Conservation (phyloP, 2,888 invertebrate genomes). For the Nycteola revayana region DNA sequence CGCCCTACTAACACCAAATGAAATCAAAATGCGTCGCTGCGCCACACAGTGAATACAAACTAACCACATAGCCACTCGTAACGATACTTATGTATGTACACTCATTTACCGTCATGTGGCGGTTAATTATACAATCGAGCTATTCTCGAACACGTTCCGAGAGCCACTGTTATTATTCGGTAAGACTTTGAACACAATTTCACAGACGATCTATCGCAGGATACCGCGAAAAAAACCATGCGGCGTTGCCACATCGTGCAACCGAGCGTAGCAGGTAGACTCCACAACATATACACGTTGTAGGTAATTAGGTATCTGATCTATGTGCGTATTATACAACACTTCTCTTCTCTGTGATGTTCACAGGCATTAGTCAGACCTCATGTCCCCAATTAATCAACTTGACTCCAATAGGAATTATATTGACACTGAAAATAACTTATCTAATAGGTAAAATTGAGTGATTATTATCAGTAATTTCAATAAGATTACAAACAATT, state of each 20-base stretch:
- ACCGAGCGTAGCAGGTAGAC: constrained; percentile 72
- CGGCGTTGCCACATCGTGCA: constrained; percentile 79
- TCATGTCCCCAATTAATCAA: constrained; percentile 63
- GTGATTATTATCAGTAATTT: background rate
- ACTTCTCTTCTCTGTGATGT: constrained; percentile 58
- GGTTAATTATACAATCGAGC: constrained; percentile 51
- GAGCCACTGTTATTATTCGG: constrained; percentile 47
- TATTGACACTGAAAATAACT: constrained; percentile 22
- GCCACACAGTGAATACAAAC: constrained; percentile 51
- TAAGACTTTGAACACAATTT: constrained; percentile 54
- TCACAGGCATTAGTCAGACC: constrained; percentile 45
- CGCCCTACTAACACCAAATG: constrained; percentile 72
- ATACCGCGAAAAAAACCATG: constrained; percentile 71
- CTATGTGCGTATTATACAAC: constrained; percentile 62
- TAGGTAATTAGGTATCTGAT: constrained; percentile 38
- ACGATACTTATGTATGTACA: constrained; percentile 31
- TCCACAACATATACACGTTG: constrained; percentile 53
- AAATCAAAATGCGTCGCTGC: constrained; percentile 60
- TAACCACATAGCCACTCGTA: constrained; percentile 42
- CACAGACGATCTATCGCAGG: constrained; percentile 63
- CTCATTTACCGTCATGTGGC: constrained; percentile 47
- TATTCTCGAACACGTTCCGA: constrained; percentile 54
- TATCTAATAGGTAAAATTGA: constrained; percentile 5
- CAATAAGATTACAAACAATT: no score
- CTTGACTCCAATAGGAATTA: constrained; percentile 54